These are phyloP conservation scores for Rhyzopertha dominica DNA, from an alignment of 1,140 invertebrate genomes.

Conservation along the genomic window DNA sequence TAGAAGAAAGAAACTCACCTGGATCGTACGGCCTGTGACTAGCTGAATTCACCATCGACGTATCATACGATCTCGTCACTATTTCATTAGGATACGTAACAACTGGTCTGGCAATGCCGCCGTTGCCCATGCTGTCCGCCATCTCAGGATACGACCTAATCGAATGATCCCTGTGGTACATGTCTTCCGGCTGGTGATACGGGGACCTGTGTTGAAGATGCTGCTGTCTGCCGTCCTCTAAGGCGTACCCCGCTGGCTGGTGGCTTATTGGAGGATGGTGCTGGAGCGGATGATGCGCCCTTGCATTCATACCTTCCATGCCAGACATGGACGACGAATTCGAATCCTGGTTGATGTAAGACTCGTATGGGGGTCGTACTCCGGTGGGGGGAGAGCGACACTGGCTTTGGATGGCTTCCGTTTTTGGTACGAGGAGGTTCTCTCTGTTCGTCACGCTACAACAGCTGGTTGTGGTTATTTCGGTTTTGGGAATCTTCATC, in stretches of 20 bases:
- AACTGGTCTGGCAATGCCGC: constrained; percentile 54
- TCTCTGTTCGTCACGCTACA: constrained; percentile 47
- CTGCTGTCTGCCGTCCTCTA: constrained; percentile 48
- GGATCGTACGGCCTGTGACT: constrained; percentile 59
- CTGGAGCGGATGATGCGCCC: constrained; percentile 43
- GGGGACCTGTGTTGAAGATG: constrained; percentile 58
- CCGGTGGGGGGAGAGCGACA: constrained; percentile 50
- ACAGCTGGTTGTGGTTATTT: constrained; percentile 49
- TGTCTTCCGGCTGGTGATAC: constrained; percentile 55
- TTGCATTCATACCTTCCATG: constrained; percentile 61
- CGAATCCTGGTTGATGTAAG: constrained; percentile 62
- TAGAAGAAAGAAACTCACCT: no score
- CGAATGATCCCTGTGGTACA: constrained; percentile 44
- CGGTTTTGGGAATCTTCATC: constrained; percentile 51
- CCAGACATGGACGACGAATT: constrained; percentile 68
- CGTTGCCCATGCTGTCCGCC: constrained; percentile 40
- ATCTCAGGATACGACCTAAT: constrained; percentile 52
- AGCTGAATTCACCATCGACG: constrained; percentile 47
- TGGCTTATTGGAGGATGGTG: constrained; percentile 19
- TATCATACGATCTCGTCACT: constrained; percentile 47
- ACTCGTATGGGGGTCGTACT: constrained; percentile 52
- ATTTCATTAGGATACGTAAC: constrained; percentile 58
- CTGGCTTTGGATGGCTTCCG: constrained; percentile 45
- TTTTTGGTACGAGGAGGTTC: constrained; percentile 62
- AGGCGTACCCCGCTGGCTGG: constrained; percentile 32